Evolutionary conservation across 2,888 invertebrate genomes (phyloP).

Genomic region (Mythimna ferrago): DNA sequence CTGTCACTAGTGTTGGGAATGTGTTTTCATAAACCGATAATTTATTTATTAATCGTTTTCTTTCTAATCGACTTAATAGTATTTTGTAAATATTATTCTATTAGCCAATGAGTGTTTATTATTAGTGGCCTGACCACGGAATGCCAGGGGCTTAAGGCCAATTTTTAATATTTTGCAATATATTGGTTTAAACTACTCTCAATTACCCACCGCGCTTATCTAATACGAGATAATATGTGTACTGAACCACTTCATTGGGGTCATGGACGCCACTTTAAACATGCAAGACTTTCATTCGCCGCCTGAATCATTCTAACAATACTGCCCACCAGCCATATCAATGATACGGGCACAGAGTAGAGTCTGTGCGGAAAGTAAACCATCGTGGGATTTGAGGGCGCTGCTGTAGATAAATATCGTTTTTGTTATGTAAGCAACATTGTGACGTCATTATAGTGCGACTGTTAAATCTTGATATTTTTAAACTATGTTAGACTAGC

Average conservation of each 20-base stretch:
- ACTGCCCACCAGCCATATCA: no score
- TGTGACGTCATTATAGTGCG: no score
- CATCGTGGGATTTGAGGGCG: no score
- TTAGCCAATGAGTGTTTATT: no score
- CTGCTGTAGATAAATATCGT: no score
- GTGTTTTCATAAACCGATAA: conserved; percentile 17
- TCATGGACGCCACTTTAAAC: not conserved
- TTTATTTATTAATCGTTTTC: not conserved
- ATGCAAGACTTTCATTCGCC: not conserved
- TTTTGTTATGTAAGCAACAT: no score
- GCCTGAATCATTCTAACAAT: not conserved
- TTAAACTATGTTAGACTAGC: no score
- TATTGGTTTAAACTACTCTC: not conserved
- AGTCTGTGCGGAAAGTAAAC: no score
- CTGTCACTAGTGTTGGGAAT: conserved; percentile 41
- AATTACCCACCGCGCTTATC: not conserved
- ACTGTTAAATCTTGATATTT: no score
- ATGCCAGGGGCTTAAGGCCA: not conserved
- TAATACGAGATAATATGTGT: not conserved
- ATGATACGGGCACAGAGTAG: no score
- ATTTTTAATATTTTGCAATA: no score
- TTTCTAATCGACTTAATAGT: not conserved
- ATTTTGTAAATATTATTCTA: not conserved
- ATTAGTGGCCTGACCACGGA: no score
- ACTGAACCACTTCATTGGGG: not conserved